Base-by-base conservation (phyloP, 30 jellyfish, hydroid and myxozoan species). In the Cassiopea xamachana region DNA sequence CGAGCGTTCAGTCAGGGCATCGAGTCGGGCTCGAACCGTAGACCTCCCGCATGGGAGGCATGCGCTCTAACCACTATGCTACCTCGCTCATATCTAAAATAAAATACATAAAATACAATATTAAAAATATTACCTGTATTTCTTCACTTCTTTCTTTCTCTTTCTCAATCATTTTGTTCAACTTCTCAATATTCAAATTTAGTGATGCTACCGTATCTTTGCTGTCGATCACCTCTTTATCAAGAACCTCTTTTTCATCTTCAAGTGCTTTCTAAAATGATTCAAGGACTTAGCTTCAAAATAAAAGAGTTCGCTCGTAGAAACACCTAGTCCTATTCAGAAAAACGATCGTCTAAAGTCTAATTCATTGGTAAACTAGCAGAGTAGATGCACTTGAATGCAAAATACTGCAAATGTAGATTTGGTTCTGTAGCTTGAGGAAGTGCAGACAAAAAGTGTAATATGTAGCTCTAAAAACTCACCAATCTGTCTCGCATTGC, bases 401-500 rank as follows among this genome's bases (percentile, higher is more conserved):
- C n/a, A n/a, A n/a, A n/a, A n/a, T n/a, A n/a, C n/a, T n/a, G n/a
- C n/a, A 51, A 2, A 51, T 51, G 9, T 51, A 51, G 4, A 51
- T 51, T 2, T 51, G 9, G 4, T 2, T 51, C 4, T 51, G 9
- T 51, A 4, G 9, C 9, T 2, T 4, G 9, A 51, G 4, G 9
- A 51, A 51, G 64, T 2, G 8, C 4, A 2, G 64, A 51, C 4
- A 51, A 4, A 9, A 51, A 51, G 8, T 2, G 9, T 51, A 51
- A 51, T 2, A 51, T 9, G 4, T 9, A 51, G 9, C 64, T 2
- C 9, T 2, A 48, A 18, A 14, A 45, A 68, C 96, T 60, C 79
- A 91, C 99, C 97, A 95, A 67, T 88, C 92, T 84, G 13, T 62
- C 96, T 85, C 80, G 93, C 60, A 95, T 58, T 46, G 91, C 88